Percentiles rank a stretch among this genome's conserved stretches.
phyloP scores from a whole-genome alignment of 2,888 invertebrate genomes.

The Pyrrhia umbra region DNA sequence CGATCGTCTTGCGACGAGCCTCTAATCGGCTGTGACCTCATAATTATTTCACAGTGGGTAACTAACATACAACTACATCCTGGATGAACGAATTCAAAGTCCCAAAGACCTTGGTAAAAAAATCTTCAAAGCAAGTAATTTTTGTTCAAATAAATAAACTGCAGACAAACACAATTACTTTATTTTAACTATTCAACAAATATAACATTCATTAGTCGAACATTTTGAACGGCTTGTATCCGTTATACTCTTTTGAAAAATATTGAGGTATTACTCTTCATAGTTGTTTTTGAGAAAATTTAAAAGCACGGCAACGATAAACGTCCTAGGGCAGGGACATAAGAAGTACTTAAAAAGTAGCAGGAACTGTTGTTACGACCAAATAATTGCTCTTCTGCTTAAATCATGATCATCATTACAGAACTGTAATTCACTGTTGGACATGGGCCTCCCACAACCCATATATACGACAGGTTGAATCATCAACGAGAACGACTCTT shows the following conservation, averaged over 20 bases:
- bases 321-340: conserved; percentile 2
- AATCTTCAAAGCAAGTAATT: neutral
- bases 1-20: conserved; percentile 28
- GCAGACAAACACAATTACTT: neutral
- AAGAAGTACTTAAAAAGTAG: too few relatives aligned
- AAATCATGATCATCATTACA: conserved; percentile 23
- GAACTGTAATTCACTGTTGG: neutral
- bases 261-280: neutral
- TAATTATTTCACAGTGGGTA: conserved; percentile 24
- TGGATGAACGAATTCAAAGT: conserved; percentile 20
- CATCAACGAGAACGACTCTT: conserved; percentile 6
- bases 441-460: conserved; percentile 17
- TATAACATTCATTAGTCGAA: neutral
- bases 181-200: neutral
- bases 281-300: conserved; percentile 12
- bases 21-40: conserved; percentile 35
- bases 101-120: neutral
- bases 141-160: neutral
- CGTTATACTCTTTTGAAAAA: neutral
- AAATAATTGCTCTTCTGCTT: neutral
- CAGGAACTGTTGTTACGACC: neutral
- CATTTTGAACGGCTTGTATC: neutral
- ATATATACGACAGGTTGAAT: conserved; percentile 5
- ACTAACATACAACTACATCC: conserved; percentile 21
- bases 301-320: neutral